phyloP scores from a whole-genome alignment of 2,113 vertebrate genomes.

The Sturnus vulgaris region DNA sequence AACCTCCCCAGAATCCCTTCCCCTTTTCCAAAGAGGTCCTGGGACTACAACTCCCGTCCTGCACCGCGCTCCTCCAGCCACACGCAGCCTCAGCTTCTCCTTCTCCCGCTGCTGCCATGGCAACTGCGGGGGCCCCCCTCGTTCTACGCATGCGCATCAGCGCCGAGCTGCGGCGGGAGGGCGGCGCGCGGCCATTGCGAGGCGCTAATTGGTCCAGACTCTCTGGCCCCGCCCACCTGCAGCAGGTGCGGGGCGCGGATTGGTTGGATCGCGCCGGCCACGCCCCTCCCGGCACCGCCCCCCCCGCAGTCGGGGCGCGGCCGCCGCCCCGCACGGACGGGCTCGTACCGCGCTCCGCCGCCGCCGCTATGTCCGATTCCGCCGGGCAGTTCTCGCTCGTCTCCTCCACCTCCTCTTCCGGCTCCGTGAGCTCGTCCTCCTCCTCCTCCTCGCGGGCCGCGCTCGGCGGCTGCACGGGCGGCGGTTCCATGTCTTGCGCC shows the following conservation, averaged over 20 bases:
- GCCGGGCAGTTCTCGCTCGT: neutral
- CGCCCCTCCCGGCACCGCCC: neutral
- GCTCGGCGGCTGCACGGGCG: neutral
- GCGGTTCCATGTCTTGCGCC: no score
- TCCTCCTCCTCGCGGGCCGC: neutral
- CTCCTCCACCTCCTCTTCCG: neutral
- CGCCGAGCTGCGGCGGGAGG: neutral
- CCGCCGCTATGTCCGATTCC: neutral
- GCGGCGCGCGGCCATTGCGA: neutral
- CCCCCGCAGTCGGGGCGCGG: neutral
- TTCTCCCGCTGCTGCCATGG: neutral
- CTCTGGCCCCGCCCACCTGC: accelerated
- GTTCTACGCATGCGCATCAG: neutral
- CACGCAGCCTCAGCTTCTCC: neutral
- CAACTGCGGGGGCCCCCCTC: neutral
- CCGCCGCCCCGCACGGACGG: neutral
- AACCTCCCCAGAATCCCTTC: no score
- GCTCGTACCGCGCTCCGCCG: neutral
- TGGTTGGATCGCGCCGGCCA: accelerated
- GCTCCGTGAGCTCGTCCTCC: neutral
- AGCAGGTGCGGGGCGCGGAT: neutral
- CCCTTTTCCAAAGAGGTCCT: no score
- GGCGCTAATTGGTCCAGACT: accelerated
- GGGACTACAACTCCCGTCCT: neutral
- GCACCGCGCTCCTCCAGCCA: neutral